Evolutionary conservation across 2,888 invertebrate genomes (phyloP).

Genomic region (Ametastegia equiseti): DNA sequence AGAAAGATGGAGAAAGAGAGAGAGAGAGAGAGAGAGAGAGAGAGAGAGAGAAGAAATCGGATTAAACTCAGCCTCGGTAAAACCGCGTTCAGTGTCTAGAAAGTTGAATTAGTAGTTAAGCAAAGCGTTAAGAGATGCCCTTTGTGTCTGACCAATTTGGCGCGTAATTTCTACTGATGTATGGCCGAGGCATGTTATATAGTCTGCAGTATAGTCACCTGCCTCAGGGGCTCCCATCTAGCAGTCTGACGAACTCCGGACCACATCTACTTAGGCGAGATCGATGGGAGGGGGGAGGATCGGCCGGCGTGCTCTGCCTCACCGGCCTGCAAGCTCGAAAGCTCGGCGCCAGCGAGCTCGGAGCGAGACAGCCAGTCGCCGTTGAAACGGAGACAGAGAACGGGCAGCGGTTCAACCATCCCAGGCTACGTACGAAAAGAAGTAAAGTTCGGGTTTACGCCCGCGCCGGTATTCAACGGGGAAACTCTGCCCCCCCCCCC

Average conservation of each 20-base stretch:
- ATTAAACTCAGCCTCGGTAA: background rate
- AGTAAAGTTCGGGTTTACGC: background rate
- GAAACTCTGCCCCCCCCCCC: background rate
- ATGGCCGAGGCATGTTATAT: background rate
- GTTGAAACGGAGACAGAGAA: constrained; percentile 29
- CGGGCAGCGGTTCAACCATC: background rate
- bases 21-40: background rate
- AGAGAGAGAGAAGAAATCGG: background rate
- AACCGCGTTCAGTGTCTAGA: background rate
- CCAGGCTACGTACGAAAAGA: background rate
- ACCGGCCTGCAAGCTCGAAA: constrained; percentile 19
- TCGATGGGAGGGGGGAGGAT: background rate
- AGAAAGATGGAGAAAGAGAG: no score
- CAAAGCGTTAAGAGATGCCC: background rate
- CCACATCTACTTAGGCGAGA: constrained; percentile 28
- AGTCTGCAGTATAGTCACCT: no score
- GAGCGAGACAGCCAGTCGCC: constrained; percentile 39
- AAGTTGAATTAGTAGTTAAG: background rate
- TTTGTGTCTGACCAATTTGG: background rate
- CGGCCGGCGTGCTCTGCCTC: background rate
- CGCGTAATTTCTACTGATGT: background rate
- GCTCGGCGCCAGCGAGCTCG: constrained; percentile 16
- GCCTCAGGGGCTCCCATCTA: constrained; percentile 7
- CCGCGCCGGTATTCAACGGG: background rate
- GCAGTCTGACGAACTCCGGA: constrained; percentile 33